phyloP scores from a whole-genome alignment of 2,797 vertebrate genomes.

The Gadopsis marmoratus region DNA sequence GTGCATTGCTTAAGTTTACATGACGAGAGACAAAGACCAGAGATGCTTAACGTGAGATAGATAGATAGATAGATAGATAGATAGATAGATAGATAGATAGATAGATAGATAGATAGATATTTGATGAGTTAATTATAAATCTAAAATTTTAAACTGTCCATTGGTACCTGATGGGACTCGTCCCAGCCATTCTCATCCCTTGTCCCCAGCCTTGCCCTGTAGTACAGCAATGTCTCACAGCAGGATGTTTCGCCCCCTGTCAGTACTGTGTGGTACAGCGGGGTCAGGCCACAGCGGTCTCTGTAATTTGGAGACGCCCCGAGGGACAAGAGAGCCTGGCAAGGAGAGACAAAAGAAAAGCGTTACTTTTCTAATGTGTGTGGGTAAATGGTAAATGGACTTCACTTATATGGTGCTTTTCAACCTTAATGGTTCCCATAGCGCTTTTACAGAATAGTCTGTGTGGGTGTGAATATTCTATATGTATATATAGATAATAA shows the following conservation, averaged over 20 bases:
- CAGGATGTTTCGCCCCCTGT: constrained; percentile 92
- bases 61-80: constrained; percentile 20
- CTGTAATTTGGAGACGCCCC: constrained; percentile 93
- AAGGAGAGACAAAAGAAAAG: constrained; percentile 9
- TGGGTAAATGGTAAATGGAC: not conserved
- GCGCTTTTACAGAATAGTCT: not conserved
- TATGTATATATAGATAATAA: not conserved
- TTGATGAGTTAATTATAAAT: not conserved
- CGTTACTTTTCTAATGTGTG: not conserved
- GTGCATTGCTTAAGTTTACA: constrained; percentile 51
- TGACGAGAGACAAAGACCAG: constrained; percentile 23
- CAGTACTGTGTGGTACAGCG: constrained; percentile 93
- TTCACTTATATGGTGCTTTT: too few relatives aligned
- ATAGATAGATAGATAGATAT: constrained; percentile 17
- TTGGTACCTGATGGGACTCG: constrained; percentile 91
- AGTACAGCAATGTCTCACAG: constrained; percentile 92
- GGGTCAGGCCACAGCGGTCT: constrained; percentile 92
- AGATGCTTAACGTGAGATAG: constrained; percentile 25
- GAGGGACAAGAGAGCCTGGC: constrained; percentile 84
- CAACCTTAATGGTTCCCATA: too few relatives aligned
- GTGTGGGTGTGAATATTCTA: constrained; percentile 9
- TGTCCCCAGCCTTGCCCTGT: constrained; percentile 88
- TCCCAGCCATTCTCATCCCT: constrained; percentile 94
- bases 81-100: constrained; percentile 15
- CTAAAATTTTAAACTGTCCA: constrained; percentile 10